phyloP scores from a whole-genome alignment of 2,888 invertebrate species.

The Eutolmus rufibarbis region DNA sequence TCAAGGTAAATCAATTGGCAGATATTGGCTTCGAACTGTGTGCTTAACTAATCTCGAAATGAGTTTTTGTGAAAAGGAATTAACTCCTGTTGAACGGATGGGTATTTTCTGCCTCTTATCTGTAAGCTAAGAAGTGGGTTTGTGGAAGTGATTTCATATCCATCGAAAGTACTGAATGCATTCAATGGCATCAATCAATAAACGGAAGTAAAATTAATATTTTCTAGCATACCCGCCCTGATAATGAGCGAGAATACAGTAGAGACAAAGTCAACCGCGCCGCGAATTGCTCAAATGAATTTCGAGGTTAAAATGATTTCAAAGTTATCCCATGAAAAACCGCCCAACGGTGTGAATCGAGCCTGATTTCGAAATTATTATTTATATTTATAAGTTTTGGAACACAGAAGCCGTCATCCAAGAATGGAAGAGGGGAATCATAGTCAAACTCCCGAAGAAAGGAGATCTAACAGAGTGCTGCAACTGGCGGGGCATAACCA shows the following conservation, averaged over 20 bases:
- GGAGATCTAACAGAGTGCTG: background rate
- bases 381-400: background rate
- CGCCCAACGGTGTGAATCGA: too few relatives aligned
- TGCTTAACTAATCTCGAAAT: background rate
- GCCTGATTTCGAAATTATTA: too few relatives aligned
- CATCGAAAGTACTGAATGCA: background rate
- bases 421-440: background rate
- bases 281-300: too few relatives aligned
- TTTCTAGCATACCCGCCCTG: background rate
- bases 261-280: too few relatives aligned
- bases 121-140: background rate
- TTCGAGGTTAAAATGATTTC: too few relatives aligned
- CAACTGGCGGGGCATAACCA: background rate
- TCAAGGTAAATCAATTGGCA: background rate
- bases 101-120: background rate
- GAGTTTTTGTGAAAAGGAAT: background rate
- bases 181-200: background rate
- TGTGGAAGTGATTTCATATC: background rate
- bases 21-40: background rate
- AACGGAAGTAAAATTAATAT: background rate
- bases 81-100: background rate
- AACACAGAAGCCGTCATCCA: background rate
- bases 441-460: background rate
- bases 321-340: too few relatives aligned
- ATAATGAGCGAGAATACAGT: background rate